Base-by-base conservation (phyloP, 2,888 invertebrate genomes). In the Drosophila kanekoi region DNA sequence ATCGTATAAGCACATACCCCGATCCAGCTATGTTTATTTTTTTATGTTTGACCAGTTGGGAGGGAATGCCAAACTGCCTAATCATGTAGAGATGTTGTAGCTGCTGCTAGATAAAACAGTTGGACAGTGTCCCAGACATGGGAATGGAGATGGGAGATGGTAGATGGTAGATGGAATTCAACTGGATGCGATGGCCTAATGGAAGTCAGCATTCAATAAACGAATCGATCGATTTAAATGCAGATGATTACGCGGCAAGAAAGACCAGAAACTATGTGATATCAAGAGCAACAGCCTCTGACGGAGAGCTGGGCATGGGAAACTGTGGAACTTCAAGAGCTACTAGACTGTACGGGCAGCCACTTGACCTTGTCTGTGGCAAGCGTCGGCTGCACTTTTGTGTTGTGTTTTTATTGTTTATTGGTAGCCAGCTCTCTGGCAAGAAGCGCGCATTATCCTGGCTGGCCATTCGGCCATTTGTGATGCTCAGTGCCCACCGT, bases 281-380 rank as follows among this genome's bases (percentile, higher is more conserved):
- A 69, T 38, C 57, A 57, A 44, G 38, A 41, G 44, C 49, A 51
- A 1, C 37, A 11, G 37, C 49, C 14, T 38, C 53, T 38, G 33
- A 43, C 43, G 11, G 59, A 18, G 28, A 35, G 14, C n/a, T 51
- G 32, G 18, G 40, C 69, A 44, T 81, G 87, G 71, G 70, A 87
- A 84, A 47, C 48, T 49, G 35, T 45, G 35, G 11, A 33, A 33
- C 35, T 57, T 45, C 38, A 11, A 47, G 52, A 59, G 59, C 38
- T 48, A 41, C 43, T 57, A 63, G 74, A 66, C 79, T 73, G 68
- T 72, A 67, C 68, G 69, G 18, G 8, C 74, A 51, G 67, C 64
- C 77, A 77, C 77, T 77, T 87, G 80, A 77, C 77, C 78, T 84
- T 84, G 87, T 76, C 76, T 74, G 75, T 77, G 76, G 75, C 65